A percentile compares a stretch with the other conserved stretches of the same genome.
Evolutionary conservation across 2,797 vertebrate species (phyloP).

Genomic region (Periparus ater): DNA sequence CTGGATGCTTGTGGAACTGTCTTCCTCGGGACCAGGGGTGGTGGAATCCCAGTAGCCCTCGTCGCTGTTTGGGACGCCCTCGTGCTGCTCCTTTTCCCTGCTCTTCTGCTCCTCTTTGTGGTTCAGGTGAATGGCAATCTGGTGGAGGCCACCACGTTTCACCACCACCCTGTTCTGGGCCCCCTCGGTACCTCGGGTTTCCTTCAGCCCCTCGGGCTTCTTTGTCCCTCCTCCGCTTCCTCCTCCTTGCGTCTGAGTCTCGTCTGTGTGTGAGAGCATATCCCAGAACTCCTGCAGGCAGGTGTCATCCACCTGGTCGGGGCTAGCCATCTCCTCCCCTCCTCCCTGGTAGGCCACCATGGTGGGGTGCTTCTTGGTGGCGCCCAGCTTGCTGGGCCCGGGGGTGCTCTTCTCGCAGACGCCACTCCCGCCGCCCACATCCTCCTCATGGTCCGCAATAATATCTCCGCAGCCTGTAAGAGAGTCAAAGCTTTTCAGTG

Average conservation of each 20-base stretch:
- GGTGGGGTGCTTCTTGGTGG: constrained; percentile 81
- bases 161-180: constrained; percentile 73
- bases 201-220: constrained; percentile 48
- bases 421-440: constrained; percentile 82
- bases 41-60: constrained; percentile 97
- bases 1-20: constrained; percentile 75
- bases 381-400: constrained; percentile 77
- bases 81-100: constrained; percentile 82
- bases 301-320: constrained; percentile 92
- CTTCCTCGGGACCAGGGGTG: constrained; percentile 88
- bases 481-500: constrained; percentile 99
- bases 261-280: constrained; percentile 89
- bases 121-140: constrained; percentile 84
- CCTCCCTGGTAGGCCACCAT: constrained; percentile 96
- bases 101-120: constrained; percentile 75
- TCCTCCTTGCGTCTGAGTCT: constrained; percentile 18
- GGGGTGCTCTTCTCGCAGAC: constrained; percentile 80
- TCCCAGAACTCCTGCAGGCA: constrained; percentile 96
- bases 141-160: constrained; percentile 84
- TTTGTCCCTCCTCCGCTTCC: constrained; percentile 46
- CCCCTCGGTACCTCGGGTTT: constrained; percentile 36
- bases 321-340: constrained; percentile 98
- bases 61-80: constrained; percentile 84
- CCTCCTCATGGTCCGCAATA: constrained; percentile 95
- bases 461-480: constrained; percentile 98